Evolutionary conservation across 2,113 vertebrate genomes (phyloP).

Genomic region (Xiphorhynchus elegans): DNA sequence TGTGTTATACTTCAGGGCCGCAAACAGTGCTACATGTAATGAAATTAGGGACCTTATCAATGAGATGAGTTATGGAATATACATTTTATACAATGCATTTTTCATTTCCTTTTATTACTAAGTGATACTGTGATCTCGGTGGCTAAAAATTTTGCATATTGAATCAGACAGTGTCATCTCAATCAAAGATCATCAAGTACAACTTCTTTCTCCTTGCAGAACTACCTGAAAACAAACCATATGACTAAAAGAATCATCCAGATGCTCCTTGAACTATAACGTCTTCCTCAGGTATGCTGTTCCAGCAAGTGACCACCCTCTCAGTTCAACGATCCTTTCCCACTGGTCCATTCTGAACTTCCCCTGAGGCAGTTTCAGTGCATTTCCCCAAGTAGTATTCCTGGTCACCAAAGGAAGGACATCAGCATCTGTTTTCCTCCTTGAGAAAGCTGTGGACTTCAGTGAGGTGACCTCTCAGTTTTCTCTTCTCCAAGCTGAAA

Average conservation of each 20-base stretch:
- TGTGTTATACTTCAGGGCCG: background rate
- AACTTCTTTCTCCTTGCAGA: background rate
- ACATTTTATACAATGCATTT: background rate
- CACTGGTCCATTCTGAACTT: background rate
- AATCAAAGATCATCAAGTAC: background rate
- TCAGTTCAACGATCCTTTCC: background rate
- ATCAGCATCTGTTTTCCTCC: background rate
- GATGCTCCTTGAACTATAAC: background rate
- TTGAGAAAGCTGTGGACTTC: background rate
- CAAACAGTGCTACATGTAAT: background rate
- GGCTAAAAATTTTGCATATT: background rate
- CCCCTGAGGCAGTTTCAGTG: background rate
- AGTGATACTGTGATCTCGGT: background rate
- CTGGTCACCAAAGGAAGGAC: background rate
- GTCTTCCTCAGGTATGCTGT: background rate
- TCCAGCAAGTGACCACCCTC: background rate
- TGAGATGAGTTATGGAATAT: background rate
- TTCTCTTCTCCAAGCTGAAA: background rate
- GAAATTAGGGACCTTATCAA: background rate
- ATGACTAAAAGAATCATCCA: fast-evolving
- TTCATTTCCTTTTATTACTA: background rate
- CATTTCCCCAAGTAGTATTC: background rate
- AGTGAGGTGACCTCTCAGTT: background rate
- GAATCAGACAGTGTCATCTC: background rate
- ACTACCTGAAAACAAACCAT: background rate